Percentiles rank a stretch among this genome's conserved stretches.
Evolutionary conservation across 1,140 invertebrate genomes (phyloP).

Genomic region (Bradynema listronoti): DNA sequence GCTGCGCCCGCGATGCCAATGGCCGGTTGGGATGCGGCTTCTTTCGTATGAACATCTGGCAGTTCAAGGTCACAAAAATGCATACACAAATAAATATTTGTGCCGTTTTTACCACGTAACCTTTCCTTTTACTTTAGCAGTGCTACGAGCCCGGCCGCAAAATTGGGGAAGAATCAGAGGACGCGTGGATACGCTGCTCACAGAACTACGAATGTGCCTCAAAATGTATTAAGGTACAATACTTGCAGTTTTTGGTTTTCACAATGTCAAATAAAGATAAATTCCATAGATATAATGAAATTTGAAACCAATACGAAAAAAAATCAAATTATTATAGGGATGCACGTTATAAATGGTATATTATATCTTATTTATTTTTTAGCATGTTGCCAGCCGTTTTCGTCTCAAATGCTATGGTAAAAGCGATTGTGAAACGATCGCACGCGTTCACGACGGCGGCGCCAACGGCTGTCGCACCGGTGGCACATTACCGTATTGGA

Average conservation of each 20-base stretch:
- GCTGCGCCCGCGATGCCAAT: conserved; percentile 46
- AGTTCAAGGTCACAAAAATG: conserved; percentile 48
- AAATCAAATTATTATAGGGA: too few relatives aligned
- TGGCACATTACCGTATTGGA: conserved; percentile 55
- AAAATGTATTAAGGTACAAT: conserved; percentile 50
- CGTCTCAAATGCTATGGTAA: conserved; percentile 56
- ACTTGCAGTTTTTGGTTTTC: not conserved
- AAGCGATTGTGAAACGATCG: conserved; percentile 57
- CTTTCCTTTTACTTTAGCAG: too few relatives aligned
- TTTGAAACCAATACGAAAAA: too few relatives aligned
- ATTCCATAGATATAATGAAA: too few relatives aligned
- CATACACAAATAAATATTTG: conserved; percentile 16
- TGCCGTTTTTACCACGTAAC: too few relatives aligned
- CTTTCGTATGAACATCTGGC: conserved; percentile 56
- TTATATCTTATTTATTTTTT: conserved; percentile 15
- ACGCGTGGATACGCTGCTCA: conserved; percentile 55
- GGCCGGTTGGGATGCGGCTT: conserved; percentile 55
- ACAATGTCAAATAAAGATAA: too few relatives aligned
- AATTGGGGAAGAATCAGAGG: conserved; percentile 53
- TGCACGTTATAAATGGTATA: too few relatives aligned
- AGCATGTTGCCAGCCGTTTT: conserved; percentile 51
- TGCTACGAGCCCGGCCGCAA: conserved; percentile 56
- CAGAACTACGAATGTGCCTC: conserved; percentile 55
- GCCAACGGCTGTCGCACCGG: conserved; percentile 58
- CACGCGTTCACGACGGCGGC: conserved; percentile 60